phyloP scores from a whole-genome alignment of 2,888 invertebrate genomes.

The Proisotoma minuta region DNA sequence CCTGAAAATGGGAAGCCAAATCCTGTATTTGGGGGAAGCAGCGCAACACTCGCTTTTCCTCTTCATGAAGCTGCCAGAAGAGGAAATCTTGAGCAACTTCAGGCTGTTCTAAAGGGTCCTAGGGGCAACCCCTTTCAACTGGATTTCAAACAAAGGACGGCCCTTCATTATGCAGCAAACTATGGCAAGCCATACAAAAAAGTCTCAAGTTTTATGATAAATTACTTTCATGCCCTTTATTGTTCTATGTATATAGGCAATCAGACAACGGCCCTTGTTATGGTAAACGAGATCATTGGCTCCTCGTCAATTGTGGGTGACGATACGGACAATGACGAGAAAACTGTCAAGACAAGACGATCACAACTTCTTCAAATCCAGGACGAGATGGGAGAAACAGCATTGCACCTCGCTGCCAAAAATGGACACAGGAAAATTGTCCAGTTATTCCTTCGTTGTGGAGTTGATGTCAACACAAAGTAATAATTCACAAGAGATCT shows the following conservation, averaged over 20 bases:
- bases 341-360: background rate
- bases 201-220: too few species aligned
- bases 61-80: conserved; percentile 21
- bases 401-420: conserved; percentile 27
- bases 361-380: conserved; percentile 23
- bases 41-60: conserved; percentile 8
- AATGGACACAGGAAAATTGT: conserved; percentile 21
- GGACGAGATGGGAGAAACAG: conserved; percentile 30
- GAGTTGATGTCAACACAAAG: conserved; percentile 35
- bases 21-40: background rate
- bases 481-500: conserved; percentile 10
- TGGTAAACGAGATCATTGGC: background rate
- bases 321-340: background rate
- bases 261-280: background rate
- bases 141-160: conserved; percentile 11
- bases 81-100: conserved; percentile 18
- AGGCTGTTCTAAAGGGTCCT: conserved; percentile 6
- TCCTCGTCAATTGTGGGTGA: background rate
- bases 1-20: too few species aligned
- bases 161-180: conserved; percentile 23
- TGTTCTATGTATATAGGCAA: conserved; percentile 20
- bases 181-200: too few species aligned
- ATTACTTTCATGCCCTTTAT: too few species aligned
- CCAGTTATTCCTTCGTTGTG: conserved; percentile 10
- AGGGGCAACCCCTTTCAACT: conserved; percentile 4